Base-by-base conservation (phyloP, 1,140 invertebrate species). In the Sweltsa coloradensis region DNA sequence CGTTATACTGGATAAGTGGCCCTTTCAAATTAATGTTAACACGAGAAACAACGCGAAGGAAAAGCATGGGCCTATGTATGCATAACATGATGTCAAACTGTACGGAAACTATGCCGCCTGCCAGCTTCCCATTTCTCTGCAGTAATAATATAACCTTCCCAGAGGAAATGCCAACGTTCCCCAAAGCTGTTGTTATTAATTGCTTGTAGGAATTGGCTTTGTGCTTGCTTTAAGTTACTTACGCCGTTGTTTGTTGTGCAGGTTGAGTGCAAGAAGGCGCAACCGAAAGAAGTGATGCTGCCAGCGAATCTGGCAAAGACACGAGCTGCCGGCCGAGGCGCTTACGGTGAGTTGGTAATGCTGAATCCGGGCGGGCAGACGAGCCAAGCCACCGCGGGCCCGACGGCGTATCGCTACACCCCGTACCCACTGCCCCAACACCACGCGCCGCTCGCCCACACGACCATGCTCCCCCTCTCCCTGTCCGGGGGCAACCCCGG, bases 241-340 rank as follows among this genome's bases (percentile, higher is more conserved):
- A 4, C 14, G 5, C 45, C 46, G 53, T 53, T 60, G 65, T 64
- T 55, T 59, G 64, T 79, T n/a, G n/a, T 71, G 22, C 75, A 97
- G 93, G 93, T 97, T 70, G 93, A 98, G 76, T 97, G 93, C 76
- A 97, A 97, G 81, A 97, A 97, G 74, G 94, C 94, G 64, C 94
- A 98, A 69, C 94, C 94, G 47, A 98, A 98, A 77, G 94, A 98
- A 77, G 93, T 98, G 59, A 97, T 98, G 93, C 80, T 96, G 64
- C 90, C 91, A 57, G 84, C 89, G 50, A 92, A 90, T 68, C 70
- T 90, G 72, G 89, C 88, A 58, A 91, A 92, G 77, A 91, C 88
- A 67, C 80, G 89, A 66, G 87, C 87, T 57, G 85, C 87, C 55
- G 86, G 86, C 57, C 81, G 88, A 67, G 86, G 87, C 66, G 83